Percentiles rank a stretch among this genome's conserved stretches.
Evolutionary conservation across 2,113 vertebrate species (phyloP).

Genomic region (Agelaius phoeniceus): DNA sequence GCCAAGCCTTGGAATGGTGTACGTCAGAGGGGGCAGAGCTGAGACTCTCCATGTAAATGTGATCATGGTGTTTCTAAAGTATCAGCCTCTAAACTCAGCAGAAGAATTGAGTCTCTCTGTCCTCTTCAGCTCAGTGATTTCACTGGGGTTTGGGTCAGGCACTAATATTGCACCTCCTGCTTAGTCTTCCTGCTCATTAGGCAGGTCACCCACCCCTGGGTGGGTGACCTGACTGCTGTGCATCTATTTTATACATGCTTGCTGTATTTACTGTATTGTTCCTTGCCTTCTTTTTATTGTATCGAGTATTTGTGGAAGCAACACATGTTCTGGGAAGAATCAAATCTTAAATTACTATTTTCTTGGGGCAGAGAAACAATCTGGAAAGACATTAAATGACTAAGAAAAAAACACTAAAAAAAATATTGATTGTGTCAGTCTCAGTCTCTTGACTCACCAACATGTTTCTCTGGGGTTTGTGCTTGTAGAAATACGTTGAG

Average conservation of each 20-base stretch:
- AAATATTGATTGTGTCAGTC: not conserved
- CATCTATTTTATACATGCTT: not conserved
- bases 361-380: not conserved
- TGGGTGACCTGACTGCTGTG: not conserved
- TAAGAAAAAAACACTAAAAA: not conserved
- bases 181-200: not conserved
- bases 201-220: not conserved
- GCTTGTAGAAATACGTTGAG: not conserved
- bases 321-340: not conserved
- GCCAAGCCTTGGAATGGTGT: not conserved
- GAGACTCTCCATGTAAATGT: not conserved
- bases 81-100: not conserved
- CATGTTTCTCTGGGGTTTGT: not conserved
- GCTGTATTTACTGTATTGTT: not conserved
- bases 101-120: not conserved
- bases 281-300: not conserved
- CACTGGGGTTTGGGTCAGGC: not conserved
- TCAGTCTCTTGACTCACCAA: not conserved
- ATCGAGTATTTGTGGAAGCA: not conserved
- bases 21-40: not conserved
- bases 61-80: not conserved
- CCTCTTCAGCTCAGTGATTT: not conserved
- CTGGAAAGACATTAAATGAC: not conserved
- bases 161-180: not conserved
- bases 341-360: not conserved